Conservation (phyloP, 2,888 invertebrate genomes). For the Dolomedes plantarius region DNA sequence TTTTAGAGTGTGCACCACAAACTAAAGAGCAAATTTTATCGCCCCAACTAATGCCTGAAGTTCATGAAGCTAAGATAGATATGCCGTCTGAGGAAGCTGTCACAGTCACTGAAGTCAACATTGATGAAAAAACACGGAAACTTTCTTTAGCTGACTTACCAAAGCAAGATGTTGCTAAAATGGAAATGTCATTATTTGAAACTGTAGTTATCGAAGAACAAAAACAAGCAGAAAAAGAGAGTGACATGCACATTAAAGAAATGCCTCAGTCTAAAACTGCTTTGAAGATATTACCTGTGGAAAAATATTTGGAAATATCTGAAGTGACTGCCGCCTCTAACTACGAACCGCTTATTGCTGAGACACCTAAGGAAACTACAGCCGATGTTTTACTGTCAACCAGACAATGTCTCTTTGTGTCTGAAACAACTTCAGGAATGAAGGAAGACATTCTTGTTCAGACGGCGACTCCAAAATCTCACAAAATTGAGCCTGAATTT, state of each 20-base stretch:
- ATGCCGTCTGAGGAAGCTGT: slow-evolving; percentile 72
- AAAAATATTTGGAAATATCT: slow-evolving; percentile 66
- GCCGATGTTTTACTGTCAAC: slow-evolving; percentile 38
- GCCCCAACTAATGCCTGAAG: slow-evolving; percentile 57
- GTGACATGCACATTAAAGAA: slow-evolving; percentile 39
- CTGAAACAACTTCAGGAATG: slow-evolving; percentile 61
- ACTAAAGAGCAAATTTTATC: slow-evolving; percentile 67
- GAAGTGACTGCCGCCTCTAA: slow-evolving; percentile 64
- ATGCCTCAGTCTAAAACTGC: slow-evolving; percentile 62
- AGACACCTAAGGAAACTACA: slow-evolving; percentile 28
- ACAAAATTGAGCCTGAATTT: slow-evolving; percentile 44
- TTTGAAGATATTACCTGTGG: slow-evolving; percentile 48
- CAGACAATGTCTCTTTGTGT: slow-evolving; percentile 58
- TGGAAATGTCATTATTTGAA: slow-evolving; percentile 63
- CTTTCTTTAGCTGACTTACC: slow-evolving; percentile 45
- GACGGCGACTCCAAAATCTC: slow-evolving; percentile 45
- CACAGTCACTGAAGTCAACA: slow-evolving; percentile 64
- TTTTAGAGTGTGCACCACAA: slow-evolving; percentile 64
- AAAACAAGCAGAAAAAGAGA: slow-evolving; percentile 67
- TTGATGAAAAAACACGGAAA: slow-evolving; percentile 51
- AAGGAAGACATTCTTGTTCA: slow-evolving; percentile 53
- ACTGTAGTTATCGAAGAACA: slow-evolving; percentile 69
- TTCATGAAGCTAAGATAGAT: slow-evolving; percentile 48
- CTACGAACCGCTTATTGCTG: slow-evolving; percentile 41
- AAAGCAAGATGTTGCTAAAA: slow-evolving; percentile 57